Conservation (phyloP, 2,888 invertebrate species). For the Ophraella communa region DNA sequence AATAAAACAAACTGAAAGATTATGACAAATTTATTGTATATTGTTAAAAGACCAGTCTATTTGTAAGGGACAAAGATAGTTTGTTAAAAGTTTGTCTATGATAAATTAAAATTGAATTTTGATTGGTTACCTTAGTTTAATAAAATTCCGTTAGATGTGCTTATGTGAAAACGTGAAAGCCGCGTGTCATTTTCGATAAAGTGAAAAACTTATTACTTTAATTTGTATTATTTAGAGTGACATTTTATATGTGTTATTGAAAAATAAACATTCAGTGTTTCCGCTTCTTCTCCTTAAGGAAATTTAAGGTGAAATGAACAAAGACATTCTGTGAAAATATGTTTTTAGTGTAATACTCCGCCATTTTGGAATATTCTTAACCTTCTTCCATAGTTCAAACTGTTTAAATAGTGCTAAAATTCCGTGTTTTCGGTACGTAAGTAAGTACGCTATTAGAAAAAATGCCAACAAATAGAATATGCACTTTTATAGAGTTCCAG, state of each 20-base stretch:
- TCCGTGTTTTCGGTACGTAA: slow-evolving; percentile 46
- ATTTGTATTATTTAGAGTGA: slow-evolving; percentile 56
- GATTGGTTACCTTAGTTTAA: slow-evolving; percentile 45
- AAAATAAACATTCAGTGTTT: slow-evolving; percentile 41
- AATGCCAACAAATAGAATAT: slow-evolving; percentile 45
- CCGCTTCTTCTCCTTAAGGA: slow-evolving; percentile 36
- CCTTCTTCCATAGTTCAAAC: slow-evolving; percentile 58
- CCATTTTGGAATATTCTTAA: slow-evolving; percentile 61
- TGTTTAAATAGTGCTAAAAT: slow-evolving; percentile 48
- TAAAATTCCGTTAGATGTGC: slow-evolving; percentile 55
- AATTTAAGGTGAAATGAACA: slow-evolving; percentile 35
- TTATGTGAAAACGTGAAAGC: slow-evolving; percentile 60
- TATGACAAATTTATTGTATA: neutral
- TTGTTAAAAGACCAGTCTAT: neutral
- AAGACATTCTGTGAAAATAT: slow-evolving; percentile 50
- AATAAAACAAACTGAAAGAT: too few relatives aligned
- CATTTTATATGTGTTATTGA: slow-evolving; percentile 51
- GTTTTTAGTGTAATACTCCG: slow-evolving; percentile 60
- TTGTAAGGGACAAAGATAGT: slow-evolving; percentile 21
- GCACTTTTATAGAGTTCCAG: slow-evolving; percentile 50
- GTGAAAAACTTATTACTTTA: slow-evolving; percentile 51
- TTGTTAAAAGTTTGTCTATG: slow-evolving; percentile 6
- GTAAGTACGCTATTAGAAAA: slow-evolving; percentile 42
- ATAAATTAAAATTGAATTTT: slow-evolving; percentile 19
- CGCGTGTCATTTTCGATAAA: slow-evolving; percentile 61